Conservation (phyloP, 1,140 invertebrate genomes). For the Nasonia vitripennis region DNA sequence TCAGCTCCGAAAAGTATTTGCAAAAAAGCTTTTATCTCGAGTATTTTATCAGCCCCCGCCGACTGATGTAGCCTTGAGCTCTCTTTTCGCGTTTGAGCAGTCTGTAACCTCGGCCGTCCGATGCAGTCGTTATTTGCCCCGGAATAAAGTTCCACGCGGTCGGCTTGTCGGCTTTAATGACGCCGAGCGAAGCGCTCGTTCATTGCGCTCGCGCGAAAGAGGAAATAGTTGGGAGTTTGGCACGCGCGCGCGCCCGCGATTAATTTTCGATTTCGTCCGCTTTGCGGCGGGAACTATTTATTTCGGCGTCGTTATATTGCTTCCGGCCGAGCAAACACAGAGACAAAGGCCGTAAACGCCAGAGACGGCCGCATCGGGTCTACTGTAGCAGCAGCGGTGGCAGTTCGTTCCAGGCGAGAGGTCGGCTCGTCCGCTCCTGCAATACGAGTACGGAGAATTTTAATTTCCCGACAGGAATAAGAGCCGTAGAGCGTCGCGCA, state of each 20-base stretch:
- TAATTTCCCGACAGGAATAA: constrained; percentile 32
- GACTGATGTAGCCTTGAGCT: no score
- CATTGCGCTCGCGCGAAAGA: neutral
- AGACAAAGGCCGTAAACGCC: neutral
- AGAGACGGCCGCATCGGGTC: no score
- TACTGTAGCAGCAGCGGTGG: no score
- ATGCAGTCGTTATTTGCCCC: neutral
- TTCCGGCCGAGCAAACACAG: no score
- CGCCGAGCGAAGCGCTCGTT: neutral
- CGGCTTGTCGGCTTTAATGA: constrained; percentile 23
- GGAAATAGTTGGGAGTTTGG: neutral
- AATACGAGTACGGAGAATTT: constrained; percentile 44
- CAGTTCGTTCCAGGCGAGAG: constrained; percentile 22
- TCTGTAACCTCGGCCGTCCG: neutral
- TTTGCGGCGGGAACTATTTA: neutral
- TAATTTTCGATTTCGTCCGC: neutral
- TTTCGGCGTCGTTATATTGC: neutral
- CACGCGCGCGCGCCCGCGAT: no score
- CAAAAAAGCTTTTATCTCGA: constrained; percentile 48
- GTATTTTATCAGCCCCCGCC: constrained; percentile 32
- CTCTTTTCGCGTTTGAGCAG: neutral
- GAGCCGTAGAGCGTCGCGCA: neutral
- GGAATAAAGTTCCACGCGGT: neutral
- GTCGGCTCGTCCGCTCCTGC: neutral
- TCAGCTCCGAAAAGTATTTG: constrained; percentile 45